Evolutionary conservation across 2,888 invertebrate genomes (phyloP), one percentile per base, ranked within the genome.

Genomic region (Eupithecia inturbata): DNA sequence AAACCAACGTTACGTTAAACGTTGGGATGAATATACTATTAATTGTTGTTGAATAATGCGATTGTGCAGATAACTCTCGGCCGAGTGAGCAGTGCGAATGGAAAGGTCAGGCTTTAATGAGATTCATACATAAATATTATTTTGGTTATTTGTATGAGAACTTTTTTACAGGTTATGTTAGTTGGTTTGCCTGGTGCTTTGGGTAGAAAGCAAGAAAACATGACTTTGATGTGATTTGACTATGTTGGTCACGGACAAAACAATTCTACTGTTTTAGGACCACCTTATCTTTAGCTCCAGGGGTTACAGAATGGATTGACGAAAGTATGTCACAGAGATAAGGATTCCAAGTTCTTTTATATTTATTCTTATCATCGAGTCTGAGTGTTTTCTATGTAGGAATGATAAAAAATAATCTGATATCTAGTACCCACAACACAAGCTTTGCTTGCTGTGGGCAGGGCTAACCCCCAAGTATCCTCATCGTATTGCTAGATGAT

Each of bases 1-100:
- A 70, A 71, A 74, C 64, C 41, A 71, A 41, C 64, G 62, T 60
- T 45, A 36, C 22, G 31, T 64, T 57, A 57, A 64, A 53, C 66
- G 49, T 57, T 68, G 14, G 16, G 26, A 66, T 70, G n/a, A 68
- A 60, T 63, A 28, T 4, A n/a, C n/a, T n/a, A 26, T 57, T 26
- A 57, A 57, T 26, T 57, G 26, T 57, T 57, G 26, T 57, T 28
- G 62, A 28, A 62, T 68, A 68, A 63, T 57, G 39, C 39, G 2
- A 49, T 60, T 19, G 28, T 22, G 3, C 41, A 14, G 33, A 70
- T 67, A 12, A 57, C 33, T 57, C 68, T 57, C 63, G 57, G 19
- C 28, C 64, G 64, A 31, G 22, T 45, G 63, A 26, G 49, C n/a
- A 36, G 28, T 62, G 31, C 31, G 0, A 31, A 31, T 62, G 28